Conservation (phyloP, 2,888 invertebrate genomes). For the Operophtera brumata region DNA sequence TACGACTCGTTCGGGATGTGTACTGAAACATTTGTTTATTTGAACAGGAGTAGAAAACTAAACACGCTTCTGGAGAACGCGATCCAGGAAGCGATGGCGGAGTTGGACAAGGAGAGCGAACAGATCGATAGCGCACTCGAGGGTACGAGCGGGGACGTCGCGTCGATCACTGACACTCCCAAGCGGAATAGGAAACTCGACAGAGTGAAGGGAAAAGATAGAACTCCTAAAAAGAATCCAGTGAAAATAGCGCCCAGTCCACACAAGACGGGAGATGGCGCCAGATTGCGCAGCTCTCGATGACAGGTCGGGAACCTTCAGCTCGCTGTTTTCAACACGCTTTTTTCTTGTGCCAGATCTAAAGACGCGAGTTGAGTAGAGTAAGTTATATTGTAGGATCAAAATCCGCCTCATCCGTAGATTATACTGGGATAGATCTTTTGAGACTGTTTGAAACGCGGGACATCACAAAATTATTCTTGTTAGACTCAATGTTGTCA, state of each 20-base stretch:
- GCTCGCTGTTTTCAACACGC: constrained; percentile 5
- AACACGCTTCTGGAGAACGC: constrained; percentile 94
- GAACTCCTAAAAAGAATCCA: constrained; percentile 49
- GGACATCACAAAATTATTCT: constrained; percentile 30
- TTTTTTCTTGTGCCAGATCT: constrained; percentile 15
- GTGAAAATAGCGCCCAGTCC: constrained; percentile 49
- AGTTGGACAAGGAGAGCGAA: constrained; percentile 87
- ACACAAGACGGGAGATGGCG: constrained; percentile 53
- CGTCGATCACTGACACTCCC: constrained; percentile 45
- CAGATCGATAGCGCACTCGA: constrained; percentile 18
- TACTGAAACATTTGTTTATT: constrained; percentile 33
- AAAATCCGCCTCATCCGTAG: constrained; percentile 31
- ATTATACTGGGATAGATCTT: constrained; percentile 21
- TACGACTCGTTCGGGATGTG: constrained; percentile 7
- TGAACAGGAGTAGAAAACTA: constrained; percentile 93
- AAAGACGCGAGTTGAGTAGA: constrained; percentile 11
- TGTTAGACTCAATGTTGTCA: constrained; percentile 26
- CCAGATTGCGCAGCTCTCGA: constrained; percentile 78
- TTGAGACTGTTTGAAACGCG: constrained; percentile 29
- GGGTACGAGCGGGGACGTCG: constrained; percentile 19
- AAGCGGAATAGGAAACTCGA: constrained; percentile 53
- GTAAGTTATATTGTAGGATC: constrained; percentile 23
- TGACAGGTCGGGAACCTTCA: constrained; percentile 44
- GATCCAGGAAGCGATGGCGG: constrained; percentile 95
- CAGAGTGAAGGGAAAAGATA: constrained; percentile 50